Conservation (phyloP, 2,888 invertebrate genomes). For the Callinectes sapidus region DNA sequence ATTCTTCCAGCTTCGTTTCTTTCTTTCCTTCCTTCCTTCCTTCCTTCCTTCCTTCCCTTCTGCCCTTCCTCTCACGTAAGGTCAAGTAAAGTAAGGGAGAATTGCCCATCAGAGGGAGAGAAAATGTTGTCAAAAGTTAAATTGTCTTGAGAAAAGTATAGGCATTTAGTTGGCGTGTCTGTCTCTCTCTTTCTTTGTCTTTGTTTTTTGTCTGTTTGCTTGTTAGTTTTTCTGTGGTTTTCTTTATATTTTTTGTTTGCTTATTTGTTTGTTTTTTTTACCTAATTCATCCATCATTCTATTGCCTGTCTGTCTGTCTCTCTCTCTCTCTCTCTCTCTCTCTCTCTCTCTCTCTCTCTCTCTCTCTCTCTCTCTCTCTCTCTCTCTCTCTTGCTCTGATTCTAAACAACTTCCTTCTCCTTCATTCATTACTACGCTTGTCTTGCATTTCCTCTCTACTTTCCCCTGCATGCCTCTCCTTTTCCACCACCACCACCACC, state of each 20-base stretch:
- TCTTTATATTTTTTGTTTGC: too few species aligned
- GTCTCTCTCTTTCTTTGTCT: background rate
- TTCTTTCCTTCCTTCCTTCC: background rate
- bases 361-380: background rate
- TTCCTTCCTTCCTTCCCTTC: background rate
- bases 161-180: background rate
- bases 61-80: background rate
- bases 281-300: too few species aligned
- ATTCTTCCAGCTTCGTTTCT: background rate
- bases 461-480: too few species aligned
- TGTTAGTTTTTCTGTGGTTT: background rate
- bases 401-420: too few species aligned
- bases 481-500: too few species aligned
- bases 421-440: too few species aligned
- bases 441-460: too few species aligned
- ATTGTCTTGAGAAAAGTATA: background rate
- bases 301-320: background rate
- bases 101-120: background rate
- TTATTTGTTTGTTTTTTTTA: background rate
- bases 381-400: background rate
- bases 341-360: background rate
- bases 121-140: background rate
- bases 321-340: background rate
- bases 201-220: background rate
- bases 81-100: background rate